Evolutionary conservation across 2,113 vertebrate genomes (phyloP), one percentile per base, ranked within the genome.

Genomic region (Corythoichthys intestinalis): DNA sequence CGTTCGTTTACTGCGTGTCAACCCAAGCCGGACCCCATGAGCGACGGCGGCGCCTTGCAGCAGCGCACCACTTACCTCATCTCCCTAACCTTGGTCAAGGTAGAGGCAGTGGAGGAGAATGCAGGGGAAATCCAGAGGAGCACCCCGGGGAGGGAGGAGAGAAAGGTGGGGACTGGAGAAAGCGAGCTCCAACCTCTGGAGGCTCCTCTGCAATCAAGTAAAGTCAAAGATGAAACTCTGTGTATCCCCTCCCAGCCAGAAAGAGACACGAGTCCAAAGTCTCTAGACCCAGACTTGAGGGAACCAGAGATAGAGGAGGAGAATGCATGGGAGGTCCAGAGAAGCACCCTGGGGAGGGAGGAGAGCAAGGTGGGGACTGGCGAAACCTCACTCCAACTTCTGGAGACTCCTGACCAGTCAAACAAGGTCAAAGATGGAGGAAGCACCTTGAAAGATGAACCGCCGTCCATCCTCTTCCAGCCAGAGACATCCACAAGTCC

Each of bases 1-100:
- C 78, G 74, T 85, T 84, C 76, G 81, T 87, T 76, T 75, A 8
- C 82, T 69, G 86, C 78, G 77, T 71, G 83, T 82, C 82, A 47
- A 78, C 81, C 74, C 70, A 88, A 89, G 84, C 70, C 71, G 80
- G 91, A 89, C 82, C 93, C 82, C 92, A 94, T 94, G 93, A 94
- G 92, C 81, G 92, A 89, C 86, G 88, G 87, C 74, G 92, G 93
- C 82, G 78, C 92, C 77, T 92, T 95, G 88, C 95, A 96, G 90
- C 94, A 94, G 78, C 92, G 94, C 89, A 96, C 95, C 87, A 96
- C 96, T 92, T 96, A 95, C 94, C 94, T 96, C 90, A 96, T 97
- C 90, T 95, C 96, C 80, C 94, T 96, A 83, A 97, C 96, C 83
- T 93, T 96, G 79, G 95, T 96, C 80, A 97, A 96, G 91, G 93